Base-by-base conservation (phyloP, 2,113 vertebrate species). In the Pontoporia blainvillei region DNA sequence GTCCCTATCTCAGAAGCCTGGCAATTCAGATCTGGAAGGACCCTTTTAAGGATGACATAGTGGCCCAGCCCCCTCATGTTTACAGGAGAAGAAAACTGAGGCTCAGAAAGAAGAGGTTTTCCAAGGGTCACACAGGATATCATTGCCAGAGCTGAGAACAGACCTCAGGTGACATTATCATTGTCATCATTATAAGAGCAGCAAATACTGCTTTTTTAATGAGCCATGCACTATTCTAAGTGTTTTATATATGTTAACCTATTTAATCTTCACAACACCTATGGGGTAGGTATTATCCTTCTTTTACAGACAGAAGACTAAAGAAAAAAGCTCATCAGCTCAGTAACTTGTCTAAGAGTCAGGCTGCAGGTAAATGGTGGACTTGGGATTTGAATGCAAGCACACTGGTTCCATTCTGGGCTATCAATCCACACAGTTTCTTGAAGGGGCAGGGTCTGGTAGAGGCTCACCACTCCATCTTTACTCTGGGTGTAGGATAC, bases 401-500 rank as follows among this genome's bases (percentile, higher is more conserved):
- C 34, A 46, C 46, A 21, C 25, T 69, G 46, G 34, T 93, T 86
- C 90, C 52, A 57, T 5, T 61, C 54, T 93, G 76, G 44, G 78
- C 54, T 85, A n/a, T 83, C 72, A 84, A 0, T 61, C 69, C 66
- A 59, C 36, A 39, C 36, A 86, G n/a, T 59, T 64, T 72, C 72
- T 71, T 75, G 4, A 39, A 84, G 52, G 62, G 49, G 31, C 34
- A 18, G 57, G 27, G 18, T 84, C 91, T 91, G 73, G 5, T 72
- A 86, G 6, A 69, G 96, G 73, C 87, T 97, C 49, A 98, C 86
- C 71, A 91, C 27, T 88, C 73, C 72, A 95, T 94, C 57, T 96
- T 96, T 98, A 34, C 94, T 95, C 69, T 94, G 96, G 57, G 59
- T 73, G 1, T 98, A 99, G 99, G 99, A 99, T 29, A 97, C 99